Percentiles rank a stretch among this genome's conserved stretches.
Conservation (phyloP, 2,888 invertebrate genomes). For the Sisyra terminalis region DNA sequence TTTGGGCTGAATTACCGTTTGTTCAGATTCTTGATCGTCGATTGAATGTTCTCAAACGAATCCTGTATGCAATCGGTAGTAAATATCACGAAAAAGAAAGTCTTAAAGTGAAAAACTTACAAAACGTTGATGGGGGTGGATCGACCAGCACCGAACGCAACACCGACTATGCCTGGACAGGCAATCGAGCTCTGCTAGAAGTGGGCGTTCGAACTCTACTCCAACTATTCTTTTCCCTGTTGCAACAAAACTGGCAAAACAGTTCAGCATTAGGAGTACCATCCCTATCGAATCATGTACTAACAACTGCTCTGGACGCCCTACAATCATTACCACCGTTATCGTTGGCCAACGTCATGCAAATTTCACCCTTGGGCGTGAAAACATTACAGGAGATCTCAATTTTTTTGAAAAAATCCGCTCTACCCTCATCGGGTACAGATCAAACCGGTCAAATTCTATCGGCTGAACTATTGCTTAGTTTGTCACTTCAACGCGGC, state of each 20-base stretch:
- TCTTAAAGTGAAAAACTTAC: constrained; percentile 12
- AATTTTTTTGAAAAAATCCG: constrained; percentile 32
- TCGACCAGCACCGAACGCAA: constrained; percentile 9
- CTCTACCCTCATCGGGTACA: constrained; percentile 30
- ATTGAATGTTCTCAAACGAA: constrained; percentile 35
- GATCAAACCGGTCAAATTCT: constrained; percentile 27
- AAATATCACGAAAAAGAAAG: constrained; percentile 34
- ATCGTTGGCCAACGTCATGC: constrained; percentile 38
- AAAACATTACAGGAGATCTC: constrained; percentile 37
- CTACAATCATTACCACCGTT: constrained; percentile 37
- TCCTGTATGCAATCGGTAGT: constrained; percentile 35
- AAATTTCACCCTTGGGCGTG: constrained; percentile 32
- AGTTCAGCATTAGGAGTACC: constrained; percentile 24
- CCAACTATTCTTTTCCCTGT: constrained; percentile 36
- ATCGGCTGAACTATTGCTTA: constrained; percentile 34
- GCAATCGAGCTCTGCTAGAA: constrained; percentile 38
- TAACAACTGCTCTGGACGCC: constrained; percentile 36
- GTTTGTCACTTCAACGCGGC: constrained; percentile 39
- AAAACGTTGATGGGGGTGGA: constrained; percentile 9
- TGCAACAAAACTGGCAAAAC: constrained; percentile 39
- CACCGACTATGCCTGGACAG: constrained; percentile 16
- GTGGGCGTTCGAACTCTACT: constrained; percentile 43
- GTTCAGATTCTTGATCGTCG: constrained; percentile 34
- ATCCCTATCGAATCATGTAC: constrained; percentile 37
- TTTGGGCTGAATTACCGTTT: constrained; percentile 39